Base-by-base conservation (phyloP, 2,888 invertebrate genomes). In the Tenodera sinensis region DNA sequence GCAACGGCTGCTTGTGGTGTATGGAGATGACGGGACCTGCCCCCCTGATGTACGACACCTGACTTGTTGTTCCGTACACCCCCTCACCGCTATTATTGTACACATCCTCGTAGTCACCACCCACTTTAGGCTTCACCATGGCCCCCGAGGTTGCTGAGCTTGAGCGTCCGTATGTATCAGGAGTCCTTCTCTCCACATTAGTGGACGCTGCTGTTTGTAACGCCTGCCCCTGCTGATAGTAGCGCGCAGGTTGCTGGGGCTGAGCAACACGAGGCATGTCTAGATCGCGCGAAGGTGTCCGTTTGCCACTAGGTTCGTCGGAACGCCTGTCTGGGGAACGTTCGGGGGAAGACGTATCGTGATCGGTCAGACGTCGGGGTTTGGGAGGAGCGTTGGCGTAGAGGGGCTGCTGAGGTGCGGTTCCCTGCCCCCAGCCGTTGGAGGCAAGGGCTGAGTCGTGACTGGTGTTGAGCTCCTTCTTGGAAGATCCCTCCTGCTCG, bases 351-450 rank as follows among this genome's bases (percentile, higher is more conserved):
- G 91, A 91, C 54, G 91, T 91, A 12, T 91, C 90, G 3, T 91
- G 90, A 28, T 90, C 90, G 30, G 89, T 81, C 28, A 90, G 54
- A 88, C 98, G 95, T 92, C 97, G 94, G 0, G 98, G 98, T 92
- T 98, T 98, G 0, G 98, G 98, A 20, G 98, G 98, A 4, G 98
- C 98, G 93, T 98, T 98, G 1, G 97, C 98, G 92, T 98, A 98
- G 1, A 98, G 95, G 0, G 98, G 97, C 92, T 96, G 96, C 8
- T 94, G 89, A 85, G 85, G 89, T 3, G 85, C 90, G 25, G 42
- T 6, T 14, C 83, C 87, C n/a, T 87, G 84, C 25, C 88, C 86
- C 90, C 90, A 90, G 27, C 90, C 90, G 85, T 90, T 90, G 20
- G 89, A 89, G n/a, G 89, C 82, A 25, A 71, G 20, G 9, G 88